Percentiles rank a stretch among this genome's conserved stretches.
These are phyloP conservation scores for Aplocera efformata DNA, from an alignment of 2,888 invertebrate species.

Conservation along the genomic window DNA sequence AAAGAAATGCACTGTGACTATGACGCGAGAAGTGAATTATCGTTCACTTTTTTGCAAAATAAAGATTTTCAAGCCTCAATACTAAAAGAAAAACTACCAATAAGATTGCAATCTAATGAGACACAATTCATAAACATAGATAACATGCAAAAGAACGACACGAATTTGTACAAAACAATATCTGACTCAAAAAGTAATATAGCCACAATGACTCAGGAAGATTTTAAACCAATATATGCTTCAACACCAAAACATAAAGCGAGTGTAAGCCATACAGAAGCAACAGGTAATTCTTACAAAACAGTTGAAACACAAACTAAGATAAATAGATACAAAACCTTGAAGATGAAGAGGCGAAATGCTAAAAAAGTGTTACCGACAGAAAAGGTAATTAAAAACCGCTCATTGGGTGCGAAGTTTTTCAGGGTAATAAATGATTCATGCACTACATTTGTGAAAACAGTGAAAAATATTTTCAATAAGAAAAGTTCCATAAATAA, in stretches of 20 bases:
- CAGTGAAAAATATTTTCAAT: conserved; percentile 56
- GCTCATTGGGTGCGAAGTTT: conserved; percentile 47
- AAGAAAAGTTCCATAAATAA: conserved; percentile 9
- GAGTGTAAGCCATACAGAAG: conserved; percentile 7
- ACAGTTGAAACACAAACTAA: conserved; percentile 1
- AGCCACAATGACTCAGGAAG: conserved; percentile 14
- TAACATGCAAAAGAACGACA: conserved; percentile 2
- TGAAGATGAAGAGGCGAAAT: conserved; percentile 15
- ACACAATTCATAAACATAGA: conserved; percentile 5
- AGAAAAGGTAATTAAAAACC: conserved; percentile 34
- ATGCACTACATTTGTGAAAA: conserved; percentile 56
- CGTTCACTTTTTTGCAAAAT: no score
- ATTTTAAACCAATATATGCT: conserved; percentile 47
- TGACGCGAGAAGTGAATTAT: conserved; percentile 25
- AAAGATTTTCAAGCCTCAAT: background rate
- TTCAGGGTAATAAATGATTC: conserved; percentile 60
- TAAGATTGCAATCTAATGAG: background rate
- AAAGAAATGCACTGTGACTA: conserved; percentile 3
- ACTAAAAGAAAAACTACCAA: background rate
- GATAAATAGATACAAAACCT: conserved; percentile 8
- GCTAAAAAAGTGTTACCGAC: conserved; percentile 11
- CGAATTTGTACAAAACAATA: conserved; percentile 2
- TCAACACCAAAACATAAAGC: conserved; percentile 49
- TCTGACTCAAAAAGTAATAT: conserved; percentile 6
- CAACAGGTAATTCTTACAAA: conserved; percentile 6